Percentiles rank a stretch among this genome's conserved stretches.
Conservation (phyloP, 1,140 invertebrate species). For the Melitaea cinxia region DNA sequence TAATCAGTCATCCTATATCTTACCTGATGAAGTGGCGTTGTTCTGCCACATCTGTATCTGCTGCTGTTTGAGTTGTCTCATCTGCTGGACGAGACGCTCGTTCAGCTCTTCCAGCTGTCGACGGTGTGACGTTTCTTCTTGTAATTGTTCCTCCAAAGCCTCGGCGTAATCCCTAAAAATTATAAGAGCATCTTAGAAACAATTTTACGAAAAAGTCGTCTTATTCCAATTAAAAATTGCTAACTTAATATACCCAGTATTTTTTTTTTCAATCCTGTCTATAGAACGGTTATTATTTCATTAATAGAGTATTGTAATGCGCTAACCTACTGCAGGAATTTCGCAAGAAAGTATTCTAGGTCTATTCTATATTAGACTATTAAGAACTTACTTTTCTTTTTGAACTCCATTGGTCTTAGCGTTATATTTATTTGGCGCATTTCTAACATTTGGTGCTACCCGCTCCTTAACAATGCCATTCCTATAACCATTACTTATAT, state of each 20-base stretch:
- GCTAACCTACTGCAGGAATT: too few species aligned
- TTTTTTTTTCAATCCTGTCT: too few species aligned
- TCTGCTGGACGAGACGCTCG: conserved; percentile 67
- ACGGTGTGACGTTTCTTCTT: conserved; percentile 69
- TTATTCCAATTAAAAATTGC: too few species aligned
- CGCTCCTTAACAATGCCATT: conserved; percentile 60
- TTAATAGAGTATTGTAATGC: too few species aligned
- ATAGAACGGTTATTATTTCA: too few species aligned
- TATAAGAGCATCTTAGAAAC: too few species aligned
- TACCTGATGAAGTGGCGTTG: conserved; percentile 60
- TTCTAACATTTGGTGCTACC: conserved; percentile 48
- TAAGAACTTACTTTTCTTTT: conserved; percentile 63
- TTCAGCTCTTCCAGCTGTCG: conserved; percentile 73
- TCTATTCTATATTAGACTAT: too few species aligned
- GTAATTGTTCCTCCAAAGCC: conserved; percentile 64
- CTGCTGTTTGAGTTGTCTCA: conserved; percentile 69
- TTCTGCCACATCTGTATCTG: conserved; percentile 68
- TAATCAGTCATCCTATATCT: background rate
- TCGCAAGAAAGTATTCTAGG: background rate
- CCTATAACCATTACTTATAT: conserved; percentile 38
- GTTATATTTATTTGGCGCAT: conserved; percentile 49
- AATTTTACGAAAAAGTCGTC: background rate
- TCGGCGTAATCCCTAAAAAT: conserved; percentile 62
- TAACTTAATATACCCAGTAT: too few species aligned
- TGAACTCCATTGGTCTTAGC: conserved; percentile 51